phyloP scores from a whole-genome alignment of 2,797 vertebrate genomes.

The Euthynnus affinis region DNA sequence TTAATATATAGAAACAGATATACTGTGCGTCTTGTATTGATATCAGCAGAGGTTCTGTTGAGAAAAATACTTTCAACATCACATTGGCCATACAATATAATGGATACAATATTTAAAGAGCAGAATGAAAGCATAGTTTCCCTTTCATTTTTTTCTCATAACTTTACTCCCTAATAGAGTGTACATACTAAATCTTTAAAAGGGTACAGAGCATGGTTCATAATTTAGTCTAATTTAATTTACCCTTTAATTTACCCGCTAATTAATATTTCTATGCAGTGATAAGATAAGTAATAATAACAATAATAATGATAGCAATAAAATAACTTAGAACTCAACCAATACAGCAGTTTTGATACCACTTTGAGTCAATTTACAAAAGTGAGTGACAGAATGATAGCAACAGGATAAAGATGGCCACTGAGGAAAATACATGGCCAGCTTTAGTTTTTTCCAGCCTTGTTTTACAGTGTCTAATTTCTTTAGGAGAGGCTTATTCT shows the following conservation, averaged over 20 bases:
- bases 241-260: background rate
- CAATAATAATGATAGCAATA: background rate
- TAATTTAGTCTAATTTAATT: background rate
- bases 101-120: background rate
- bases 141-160: background rate
- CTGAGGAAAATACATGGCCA: background rate
- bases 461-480: too few species aligned
- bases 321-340: background rate
- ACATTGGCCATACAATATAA: conserved; percentile 1
- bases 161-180: background rate
- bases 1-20: conserved; percentile 42
- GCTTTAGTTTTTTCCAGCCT: too few species aligned
- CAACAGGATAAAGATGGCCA: conserved; percentile 2
- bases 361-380: background rate
- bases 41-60: conserved; percentile 11
- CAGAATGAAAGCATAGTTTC: background rate
- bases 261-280: background rate
- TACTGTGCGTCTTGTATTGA: conserved; percentile 21
- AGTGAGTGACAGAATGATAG: background rate
- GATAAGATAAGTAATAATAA: background rate
- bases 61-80: conserved; percentile 3
- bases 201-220: too few species aligned
- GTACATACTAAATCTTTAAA: background rate
- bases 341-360: too few species aligned
- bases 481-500: too few species aligned